These are phyloP conservation scores for Corythornis madagascariensis DNA, from an alignment of 2,113 vertebrate genomes.

Conservation along the genomic window DNA sequence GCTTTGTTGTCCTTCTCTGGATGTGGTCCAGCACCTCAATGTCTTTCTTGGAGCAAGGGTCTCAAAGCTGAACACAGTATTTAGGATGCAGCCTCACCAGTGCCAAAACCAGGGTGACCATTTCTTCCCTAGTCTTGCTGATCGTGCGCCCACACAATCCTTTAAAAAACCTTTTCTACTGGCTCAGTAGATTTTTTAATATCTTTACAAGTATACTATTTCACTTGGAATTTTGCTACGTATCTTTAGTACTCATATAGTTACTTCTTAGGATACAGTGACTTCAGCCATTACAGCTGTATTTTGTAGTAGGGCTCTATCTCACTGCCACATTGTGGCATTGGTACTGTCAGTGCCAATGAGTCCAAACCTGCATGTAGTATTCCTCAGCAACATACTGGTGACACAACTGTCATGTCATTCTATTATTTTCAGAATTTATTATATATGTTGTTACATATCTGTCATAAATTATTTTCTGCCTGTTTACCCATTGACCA, in stretches of 20 bases:
- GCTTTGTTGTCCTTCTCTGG: accelerated
- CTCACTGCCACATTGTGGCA: not conserved
- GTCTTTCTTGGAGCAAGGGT: not conserved
- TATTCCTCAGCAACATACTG: not conserved
- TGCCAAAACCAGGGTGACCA: accelerated
- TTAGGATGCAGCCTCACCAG: accelerated
- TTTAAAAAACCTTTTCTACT: not conserved
- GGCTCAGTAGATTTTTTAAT: not conserved
- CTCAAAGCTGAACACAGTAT: not conserved
- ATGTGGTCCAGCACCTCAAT: accelerated
- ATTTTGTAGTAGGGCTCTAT: not conserved
- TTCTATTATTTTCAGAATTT: not conserved
- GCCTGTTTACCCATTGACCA: not conserved
- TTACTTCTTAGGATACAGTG: not conserved
- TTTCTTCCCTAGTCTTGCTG: not conserved
- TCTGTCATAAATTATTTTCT: not conserved
- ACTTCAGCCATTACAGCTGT: not conserved
- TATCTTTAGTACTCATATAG: not conserved
- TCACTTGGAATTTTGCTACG: not conserved
- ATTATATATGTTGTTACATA: not conserved
- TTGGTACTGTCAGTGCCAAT: not conserved
- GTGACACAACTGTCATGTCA: not conserved
- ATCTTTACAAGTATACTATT: not conserved
- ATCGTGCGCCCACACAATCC: accelerated
- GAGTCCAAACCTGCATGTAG: not conserved